phyloP scores from a whole-genome alignment of 2,113 vertebrate genomes.

The Rhipidura dahli region DNA sequence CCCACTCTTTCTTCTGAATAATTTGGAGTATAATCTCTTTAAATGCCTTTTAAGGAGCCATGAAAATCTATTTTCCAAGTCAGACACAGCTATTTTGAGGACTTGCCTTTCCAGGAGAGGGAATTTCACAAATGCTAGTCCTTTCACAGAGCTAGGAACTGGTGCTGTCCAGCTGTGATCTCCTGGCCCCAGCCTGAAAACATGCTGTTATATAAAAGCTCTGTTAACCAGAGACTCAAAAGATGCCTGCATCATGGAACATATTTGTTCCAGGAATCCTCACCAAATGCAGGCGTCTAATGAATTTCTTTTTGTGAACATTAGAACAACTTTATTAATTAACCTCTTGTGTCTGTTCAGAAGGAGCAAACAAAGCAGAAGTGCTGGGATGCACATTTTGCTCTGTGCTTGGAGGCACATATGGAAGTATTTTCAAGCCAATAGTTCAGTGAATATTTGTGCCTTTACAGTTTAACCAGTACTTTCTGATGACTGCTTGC shows the following conservation, averaged over 20 bases:
- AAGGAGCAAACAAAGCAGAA: background rate
- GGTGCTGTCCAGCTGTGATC: slow-evolving; percentile 48
- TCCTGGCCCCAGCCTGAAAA: slow-evolving; percentile 1
- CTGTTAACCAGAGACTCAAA: background rate
- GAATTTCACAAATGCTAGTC: slow-evolving; percentile 37
- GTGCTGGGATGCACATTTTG: fast-evolving
- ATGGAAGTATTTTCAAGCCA: slow-evolving; percentile 28
- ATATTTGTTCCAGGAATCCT: slow-evolving; percentile 1
- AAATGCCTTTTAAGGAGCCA: slow-evolving; percentile 55
- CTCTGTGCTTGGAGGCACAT: background rate
- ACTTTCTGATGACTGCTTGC: background rate
- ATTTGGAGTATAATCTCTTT: slow-evolving; percentile 27
- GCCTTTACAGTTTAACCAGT: background rate
- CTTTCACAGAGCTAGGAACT: slow-evolving; percentile 19
- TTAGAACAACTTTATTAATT: background rate
- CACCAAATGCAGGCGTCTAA: background rate
- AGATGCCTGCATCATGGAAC: slow-evolving; percentile 9
- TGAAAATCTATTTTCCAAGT: slow-evolving; percentile 37
- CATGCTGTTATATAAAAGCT: slow-evolving; percentile 18
- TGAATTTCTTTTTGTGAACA: background rate
- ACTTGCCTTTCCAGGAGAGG: slow-evolving; percentile 11
- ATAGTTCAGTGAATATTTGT: background rate
- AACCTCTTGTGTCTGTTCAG: background rate
- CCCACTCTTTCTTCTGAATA: background rate
- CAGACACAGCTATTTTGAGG: slow-evolving; percentile 41